A percentile compares a stretch with the other conserved stretches of the same genome.
These are phyloP conservation scores for Nasua narica DNA, from an alignment of 2,797 vertebrate species.

Conservation along the genomic window DNA sequence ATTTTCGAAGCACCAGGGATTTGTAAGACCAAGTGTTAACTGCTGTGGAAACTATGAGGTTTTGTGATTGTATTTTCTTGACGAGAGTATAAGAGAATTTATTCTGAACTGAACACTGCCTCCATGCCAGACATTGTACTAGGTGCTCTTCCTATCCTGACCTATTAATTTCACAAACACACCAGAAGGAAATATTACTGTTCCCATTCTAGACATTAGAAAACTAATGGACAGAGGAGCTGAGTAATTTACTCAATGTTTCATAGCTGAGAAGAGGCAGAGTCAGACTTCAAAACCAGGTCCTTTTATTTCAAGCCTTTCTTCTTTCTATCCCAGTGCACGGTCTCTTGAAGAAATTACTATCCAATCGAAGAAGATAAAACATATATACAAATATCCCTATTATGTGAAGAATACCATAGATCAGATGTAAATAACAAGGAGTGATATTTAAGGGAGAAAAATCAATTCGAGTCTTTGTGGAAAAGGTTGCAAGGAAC, in stretches of 20 bases:
- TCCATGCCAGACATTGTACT: not conserved
- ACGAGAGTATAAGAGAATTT: not conserved
- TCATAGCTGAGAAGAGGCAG: not conserved
- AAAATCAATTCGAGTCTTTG: not conserved
- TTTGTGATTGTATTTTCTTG: not conserved
- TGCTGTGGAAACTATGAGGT: not conserved
- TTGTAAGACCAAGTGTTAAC: not conserved
- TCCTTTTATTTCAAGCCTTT: not conserved
- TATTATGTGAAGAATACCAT: not conserved
- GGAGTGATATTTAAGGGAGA: not conserved
- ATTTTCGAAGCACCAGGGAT: not conserved
- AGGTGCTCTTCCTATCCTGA: not conserved
- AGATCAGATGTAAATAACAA: not conserved
- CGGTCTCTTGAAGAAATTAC: not conserved
- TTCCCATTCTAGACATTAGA: not conserved
- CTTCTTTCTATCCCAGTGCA: not conserved
- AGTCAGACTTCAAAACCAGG: not conserved
- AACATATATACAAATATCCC: not conserved
- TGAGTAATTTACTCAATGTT: not conserved
- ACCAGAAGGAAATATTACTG: not conserved
- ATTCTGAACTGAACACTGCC: not conserved
- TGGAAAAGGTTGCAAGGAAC: not conserved
- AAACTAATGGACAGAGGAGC: not conserved
- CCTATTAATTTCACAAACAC: not conserved
- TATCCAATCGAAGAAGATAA: too few species aligned